Evolutionary conservation across 2,113 vertebrate species (phyloP), one percentile per base, ranked within the genome.

Genomic region (Myodes glareolus): DNA sequence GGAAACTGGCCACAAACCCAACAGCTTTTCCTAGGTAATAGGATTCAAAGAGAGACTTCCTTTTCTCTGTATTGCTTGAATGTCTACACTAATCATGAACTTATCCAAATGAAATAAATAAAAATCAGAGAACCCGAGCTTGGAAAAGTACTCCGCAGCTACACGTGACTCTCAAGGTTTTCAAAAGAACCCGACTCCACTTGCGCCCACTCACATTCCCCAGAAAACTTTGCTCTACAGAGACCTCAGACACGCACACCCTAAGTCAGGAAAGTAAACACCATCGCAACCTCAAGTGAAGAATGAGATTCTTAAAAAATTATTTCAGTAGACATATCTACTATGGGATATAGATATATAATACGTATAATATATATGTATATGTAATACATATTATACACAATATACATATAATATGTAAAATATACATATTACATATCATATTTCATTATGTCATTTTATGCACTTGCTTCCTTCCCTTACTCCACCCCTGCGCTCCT

Each of bases 161-260:
- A 80, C n/a, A 33, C 27, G 0, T 2, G 2, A 45, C 36, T 27
- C 11, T 31, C 12, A 27, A 1, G 25, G 14, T 1, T 42, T 82
- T 52, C 47, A 19, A 25, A 80, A 12, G n/a, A 70, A 72, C 7
- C 3, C 11, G n/a, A 65, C 45, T 45, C 72, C 13, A 12, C 5
- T 16, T 12, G 27, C 25, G 6, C 33, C 50, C 21, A 23, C 42
- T 78, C 55, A 13, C 29, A 52, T 21, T 88, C 68, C 89, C 75
- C 9, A 70, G 27, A 75, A 67, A 31, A 75, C 10, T 31, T 36
- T 2, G 2, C 27, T 39, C 70, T 36, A 12, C 6, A 68, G 61
- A 39, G 65, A 47, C 63, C 1, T 4, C 25, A 70, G 67, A 21
- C 73, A 76, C 3, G 39, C 68, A 68, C 17, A 55, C 73, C 27